Evolutionary conservation across 35 echinoderm and acorn worm genomes (phyloP).

Genomic region (Apostichopus japonicus): DNA sequence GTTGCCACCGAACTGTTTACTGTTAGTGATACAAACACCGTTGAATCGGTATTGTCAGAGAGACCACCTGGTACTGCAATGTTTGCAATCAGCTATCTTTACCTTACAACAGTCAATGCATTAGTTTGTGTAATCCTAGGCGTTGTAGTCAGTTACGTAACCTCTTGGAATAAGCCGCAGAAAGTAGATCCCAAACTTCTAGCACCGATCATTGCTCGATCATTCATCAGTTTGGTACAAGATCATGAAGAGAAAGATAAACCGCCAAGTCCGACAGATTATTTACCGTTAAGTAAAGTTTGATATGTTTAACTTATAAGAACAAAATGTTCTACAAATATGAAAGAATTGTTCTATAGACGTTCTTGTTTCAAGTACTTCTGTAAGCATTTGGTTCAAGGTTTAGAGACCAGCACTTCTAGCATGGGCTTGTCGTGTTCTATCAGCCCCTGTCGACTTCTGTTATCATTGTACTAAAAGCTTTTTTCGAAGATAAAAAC

Average conservation of each 20-base stretch:
- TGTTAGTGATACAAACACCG: not conserved
- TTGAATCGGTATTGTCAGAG: not conserved
- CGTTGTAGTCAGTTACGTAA: not conserved
- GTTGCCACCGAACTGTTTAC: not conserved
- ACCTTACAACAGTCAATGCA: slow-evolving; percentile 10
- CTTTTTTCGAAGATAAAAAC: too few relatives aligned
- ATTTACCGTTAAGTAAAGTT: too few relatives aligned
- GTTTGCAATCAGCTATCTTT: slow-evolving; percentile 5
- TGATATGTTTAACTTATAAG: too few relatives aligned
- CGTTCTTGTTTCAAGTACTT: too few relatives aligned
- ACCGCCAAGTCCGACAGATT: too few relatives aligned
- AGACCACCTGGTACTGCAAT: not conserved
- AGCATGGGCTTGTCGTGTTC: too few relatives aligned
- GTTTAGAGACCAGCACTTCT: too few relatives aligned
- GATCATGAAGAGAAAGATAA: not conserved
- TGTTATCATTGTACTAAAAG: too few relatives aligned
- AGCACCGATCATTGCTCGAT: slow-evolving; percentile 18
- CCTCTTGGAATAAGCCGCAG: not conserved
- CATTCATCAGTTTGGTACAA: not conserved
- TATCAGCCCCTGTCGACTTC: too few relatives aligned
- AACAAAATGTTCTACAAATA: too few relatives aligned
- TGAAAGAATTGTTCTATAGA: too few relatives aligned
- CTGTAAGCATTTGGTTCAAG: too few relatives aligned
- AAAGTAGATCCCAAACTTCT: slow-evolving; percentile 6
- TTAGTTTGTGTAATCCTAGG: not conserved